Evolutionary conservation across 2,888 invertebrate species (phyloP).

Genomic region (Lithosia quadra): DNA sequence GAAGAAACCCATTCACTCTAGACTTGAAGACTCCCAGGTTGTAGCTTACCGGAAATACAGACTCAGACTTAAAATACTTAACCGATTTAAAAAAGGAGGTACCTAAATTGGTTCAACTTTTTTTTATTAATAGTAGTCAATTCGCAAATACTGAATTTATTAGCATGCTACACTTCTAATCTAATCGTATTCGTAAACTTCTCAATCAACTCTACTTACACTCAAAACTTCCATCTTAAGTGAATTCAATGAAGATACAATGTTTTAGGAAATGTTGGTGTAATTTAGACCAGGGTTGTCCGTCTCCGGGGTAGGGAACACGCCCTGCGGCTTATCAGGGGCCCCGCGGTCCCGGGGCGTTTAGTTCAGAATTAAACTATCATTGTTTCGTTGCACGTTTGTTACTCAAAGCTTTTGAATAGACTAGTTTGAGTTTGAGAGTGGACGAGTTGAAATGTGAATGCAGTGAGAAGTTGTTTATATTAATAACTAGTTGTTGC

Average conservation of each 20-base stretch:
- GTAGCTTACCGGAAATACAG: too few relatives aligned
- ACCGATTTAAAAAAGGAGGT: too few relatives aligned
- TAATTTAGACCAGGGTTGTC: conserved; percentile 3
- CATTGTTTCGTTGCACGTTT: conserved; percentile 4
- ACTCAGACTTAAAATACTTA: too few relatives aligned
- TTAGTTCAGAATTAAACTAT: conserved; percentile 15
- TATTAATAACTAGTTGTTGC: too few relatives aligned
- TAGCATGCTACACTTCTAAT: too few relatives aligned
- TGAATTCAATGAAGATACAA: background rate
- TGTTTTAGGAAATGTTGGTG: background rate
- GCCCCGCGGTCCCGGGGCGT: conserved; percentile 7
- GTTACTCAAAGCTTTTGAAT: conserved; percentile 1
- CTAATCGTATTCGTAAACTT: background rate
- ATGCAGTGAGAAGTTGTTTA: background rate
- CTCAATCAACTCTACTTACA: conserved; percentile 1
- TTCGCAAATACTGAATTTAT: too few relatives aligned
- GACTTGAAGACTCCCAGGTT: too few relatives aligned
- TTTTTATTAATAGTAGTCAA: too few relatives aligned
- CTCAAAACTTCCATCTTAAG: background rate
- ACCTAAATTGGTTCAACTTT: too few relatives aligned
- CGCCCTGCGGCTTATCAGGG: conserved; percentile 6
- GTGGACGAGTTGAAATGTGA: background rate
- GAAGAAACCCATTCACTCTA: too few relatives aligned
- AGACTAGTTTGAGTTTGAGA: background rate
- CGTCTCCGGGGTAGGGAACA: background rate